These are phyloP conservation scores for Paramisgurnus dabryanus DNA, from an alignment of 2,113 vertebrate genomes.

Conservation along the genomic window DNA sequence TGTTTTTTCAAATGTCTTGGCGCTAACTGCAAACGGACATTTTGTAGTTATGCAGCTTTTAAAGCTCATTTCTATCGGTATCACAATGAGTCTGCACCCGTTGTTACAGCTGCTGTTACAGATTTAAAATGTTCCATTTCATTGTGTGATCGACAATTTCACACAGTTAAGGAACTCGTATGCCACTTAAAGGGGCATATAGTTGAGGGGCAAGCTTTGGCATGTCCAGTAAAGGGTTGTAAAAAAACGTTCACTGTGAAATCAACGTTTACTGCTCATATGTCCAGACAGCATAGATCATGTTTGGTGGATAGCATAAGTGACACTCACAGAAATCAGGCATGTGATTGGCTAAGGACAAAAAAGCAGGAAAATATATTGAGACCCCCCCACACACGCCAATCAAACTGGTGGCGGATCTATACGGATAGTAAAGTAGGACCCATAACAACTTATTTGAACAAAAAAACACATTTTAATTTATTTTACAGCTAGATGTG, in stretches of 20 bases:
- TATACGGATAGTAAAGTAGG: too few relatives aligned
- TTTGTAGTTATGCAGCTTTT: conserved; percentile 41
- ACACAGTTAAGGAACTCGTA: conserved; percentile 43
- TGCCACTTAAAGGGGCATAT: conserved; percentile 44
- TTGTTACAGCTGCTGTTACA: conserved; percentile 35
- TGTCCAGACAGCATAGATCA: conserved; percentile 52
- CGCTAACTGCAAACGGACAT: conserved; percentile 43
- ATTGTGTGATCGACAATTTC: conserved; percentile 44
- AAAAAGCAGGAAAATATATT: too few relatives aligned
- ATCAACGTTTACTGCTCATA: conserved; percentile 55
- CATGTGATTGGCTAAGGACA: too few relatives aligned
- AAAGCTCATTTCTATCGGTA: conserved; percentile 46
- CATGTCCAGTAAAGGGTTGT: conserved; percentile 54
- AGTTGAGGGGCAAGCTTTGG: conserved; percentile 46
- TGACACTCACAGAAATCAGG: conserved; percentile 39
- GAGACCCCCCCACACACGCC: too few relatives aligned
- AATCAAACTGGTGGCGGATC: too few relatives aligned
- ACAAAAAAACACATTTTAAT: too few relatives aligned
- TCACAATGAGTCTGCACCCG: conserved; percentile 36
- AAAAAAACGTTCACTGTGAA: conserved; percentile 50
- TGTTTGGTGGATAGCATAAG: conserved; percentile 49
- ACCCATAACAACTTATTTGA: too few relatives aligned
- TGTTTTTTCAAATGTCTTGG: conserved; percentile 43
- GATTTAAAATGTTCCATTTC: conserved; percentile 40
- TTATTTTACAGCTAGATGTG: too few relatives aligned